Percentiles rank a stretch among this genome's conserved stretches.
These are phyloP conservation scores for Melipona quadrifasciata DNA, from an alignment of 1,140 invertebrate species.

Conservation along the genomic window DNA sequence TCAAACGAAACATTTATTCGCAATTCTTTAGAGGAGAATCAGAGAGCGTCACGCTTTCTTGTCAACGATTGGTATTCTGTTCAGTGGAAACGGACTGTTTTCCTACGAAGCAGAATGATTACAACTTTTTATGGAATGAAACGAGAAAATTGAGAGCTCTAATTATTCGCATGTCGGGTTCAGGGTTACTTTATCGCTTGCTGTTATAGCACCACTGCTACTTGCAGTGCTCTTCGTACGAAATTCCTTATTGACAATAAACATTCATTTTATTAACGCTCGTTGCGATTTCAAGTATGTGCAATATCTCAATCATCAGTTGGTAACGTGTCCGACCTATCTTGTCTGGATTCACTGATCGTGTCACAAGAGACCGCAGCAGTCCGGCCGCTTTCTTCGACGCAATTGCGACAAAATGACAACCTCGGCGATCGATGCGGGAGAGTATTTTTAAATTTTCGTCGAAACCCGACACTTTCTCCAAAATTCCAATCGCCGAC, in stretches of 20 bases:
- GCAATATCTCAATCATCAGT: not conserved
- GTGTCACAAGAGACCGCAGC: not conserved
- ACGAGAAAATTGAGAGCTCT: not conserved
- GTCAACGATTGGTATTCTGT: accelerated
- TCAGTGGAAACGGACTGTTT: not conserved
- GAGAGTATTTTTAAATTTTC: not conserved
- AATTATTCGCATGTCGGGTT: not conserved
- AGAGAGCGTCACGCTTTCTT: not conserved
- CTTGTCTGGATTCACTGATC: not conserved
- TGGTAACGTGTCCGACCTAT: no score
- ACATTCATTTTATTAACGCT: not conserved
- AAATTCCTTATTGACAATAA: not conserved
- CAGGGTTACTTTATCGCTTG: not conserved
- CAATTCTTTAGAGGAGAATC: not conserved
- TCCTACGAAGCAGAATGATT: not conserved
- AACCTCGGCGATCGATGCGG: no score
- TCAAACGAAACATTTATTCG: no score
- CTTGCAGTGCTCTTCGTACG: not conserved
- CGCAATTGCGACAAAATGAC: no score
- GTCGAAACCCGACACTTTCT: not conserved
- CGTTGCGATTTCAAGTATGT: not conserved
- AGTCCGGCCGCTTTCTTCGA: not conserved
- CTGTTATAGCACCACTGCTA: no score
- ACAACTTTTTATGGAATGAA: no score
- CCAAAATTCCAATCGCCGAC: not conserved